Evolutionary conservation across 2,797 vertebrate genomes (phyloP), one percentile per base, ranked within the genome.

Genomic region (Cryptoprocta ferox): DNA sequence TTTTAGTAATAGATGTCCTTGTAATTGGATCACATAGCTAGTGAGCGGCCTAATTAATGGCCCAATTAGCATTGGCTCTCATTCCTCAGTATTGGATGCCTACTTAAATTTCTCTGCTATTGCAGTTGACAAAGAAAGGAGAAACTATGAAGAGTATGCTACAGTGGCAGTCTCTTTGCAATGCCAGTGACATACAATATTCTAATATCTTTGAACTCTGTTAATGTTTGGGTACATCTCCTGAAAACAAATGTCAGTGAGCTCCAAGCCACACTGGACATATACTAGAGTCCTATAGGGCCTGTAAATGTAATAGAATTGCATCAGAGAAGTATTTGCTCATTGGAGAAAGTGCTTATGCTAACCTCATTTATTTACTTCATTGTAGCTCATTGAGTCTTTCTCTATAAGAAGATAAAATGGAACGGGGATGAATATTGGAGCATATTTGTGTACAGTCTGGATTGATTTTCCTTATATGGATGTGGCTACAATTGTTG

Each of bases 191-290:
- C 86, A 59, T 42, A n/a, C 2, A n/a, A 26, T 13, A 66, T 71
- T 65, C 94, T 81, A 65, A 10, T 45, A 63, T 89, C 30, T 92
- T 84, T 94, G 45, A 95, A 84, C 39, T 70, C 32, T 59, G 56
- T 87, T 94, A 45, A 66, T 53, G 28, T 73, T 76, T 56, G 71
- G 30, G 13, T 3, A 63, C 3, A 28, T 15, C 24, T 80, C 35
- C 45, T 53, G 5, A 63, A 95, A 85, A 48, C 11, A 59, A 24
- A 59, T 42, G 15, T 48, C 32, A 18, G 59, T 80, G 84, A 79
- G 79, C 1, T 66, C 32, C n/a, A 65, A 32, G n/a, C 42, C 37
- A 15, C 66, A 35, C 2, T 19, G 7, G 21, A 14, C 4, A 6
- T 19, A n/a, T 53, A 13, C 18, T 6, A 2, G 2, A 65, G 78